phyloP scores from a whole-genome alignment of 1,140 invertebrate genomes.

The Drosophila nigrodunni region DNA sequence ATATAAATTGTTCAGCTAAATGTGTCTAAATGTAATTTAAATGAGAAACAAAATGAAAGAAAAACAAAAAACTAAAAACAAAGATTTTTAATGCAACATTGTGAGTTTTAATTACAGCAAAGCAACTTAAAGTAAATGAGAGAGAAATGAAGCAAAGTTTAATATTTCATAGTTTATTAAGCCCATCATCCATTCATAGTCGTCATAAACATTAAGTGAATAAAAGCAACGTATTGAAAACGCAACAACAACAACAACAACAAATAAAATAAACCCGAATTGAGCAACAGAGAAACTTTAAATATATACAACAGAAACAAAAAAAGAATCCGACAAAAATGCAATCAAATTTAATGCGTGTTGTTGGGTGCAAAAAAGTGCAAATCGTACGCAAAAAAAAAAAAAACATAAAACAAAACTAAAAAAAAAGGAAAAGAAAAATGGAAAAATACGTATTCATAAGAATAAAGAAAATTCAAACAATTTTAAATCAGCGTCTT shows the following conservation, averaged over 20 bases:
- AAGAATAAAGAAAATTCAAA: constrained; percentile 78
- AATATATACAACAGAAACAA: constrained; percentile 50
- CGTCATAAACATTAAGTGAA: constrained; percentile 81
- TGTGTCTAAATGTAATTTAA: constrained; percentile 80
- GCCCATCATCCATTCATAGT: constrained; percentile 81
- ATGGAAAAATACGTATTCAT: constrained; percentile 65
- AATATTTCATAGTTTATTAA: constrained; percentile 83
- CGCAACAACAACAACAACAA: constrained; percentile 43
- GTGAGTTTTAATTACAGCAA: constrained; percentile 74
- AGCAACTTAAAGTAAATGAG: constrained; percentile 42
- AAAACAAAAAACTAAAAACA: constrained; percentile 39
- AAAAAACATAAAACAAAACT: constrained; percentile 34
- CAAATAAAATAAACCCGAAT: constrained; percentile 53
- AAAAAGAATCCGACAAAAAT: constrained; percentile 40
- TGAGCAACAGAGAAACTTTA: constrained; percentile 52
- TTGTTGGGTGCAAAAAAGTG: constrained; percentile 53
- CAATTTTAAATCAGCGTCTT: constrained; percentile 62
- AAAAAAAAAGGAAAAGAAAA: constrained; percentile 36
- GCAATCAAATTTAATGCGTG: constrained; percentile 63
- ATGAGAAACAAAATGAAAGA: neutral
- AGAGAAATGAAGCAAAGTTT: constrained; percentile 59
- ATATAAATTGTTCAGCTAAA: constrained; percentile 77
- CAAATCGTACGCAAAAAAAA: constrained; percentile 47
- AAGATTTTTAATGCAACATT: constrained; percentile 78
- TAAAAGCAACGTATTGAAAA: constrained; percentile 45